These are phyloP conservation scores for Melanerpes aurifrons DNA, from an alignment of 2,113 vertebrate species.

Conservation along the genomic window DNA sequence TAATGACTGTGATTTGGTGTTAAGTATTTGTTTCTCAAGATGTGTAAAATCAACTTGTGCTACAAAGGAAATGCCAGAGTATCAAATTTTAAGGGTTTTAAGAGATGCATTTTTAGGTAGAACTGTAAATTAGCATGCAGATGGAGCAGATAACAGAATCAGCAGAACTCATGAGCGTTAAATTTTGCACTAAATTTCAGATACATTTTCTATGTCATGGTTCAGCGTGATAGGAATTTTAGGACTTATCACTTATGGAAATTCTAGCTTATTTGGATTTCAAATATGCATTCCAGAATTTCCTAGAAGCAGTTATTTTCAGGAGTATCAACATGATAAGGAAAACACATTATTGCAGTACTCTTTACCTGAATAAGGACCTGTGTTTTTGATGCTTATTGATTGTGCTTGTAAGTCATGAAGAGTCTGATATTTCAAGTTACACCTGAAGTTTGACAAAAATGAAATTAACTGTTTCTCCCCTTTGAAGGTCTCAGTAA, in stretches of 20 bases:
- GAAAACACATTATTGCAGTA: background rate
- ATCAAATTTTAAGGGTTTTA: slow-evolving; percentile 31
- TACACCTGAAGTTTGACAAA: slow-evolving; percentile 21
- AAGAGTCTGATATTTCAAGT: slow-evolving; percentile 3
- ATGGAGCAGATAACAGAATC: slow-evolving; percentile 43
- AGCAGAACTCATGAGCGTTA: slow-evolving; percentile 30
- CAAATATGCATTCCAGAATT: background rate
- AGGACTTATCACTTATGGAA: background rate
- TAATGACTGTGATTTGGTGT: background rate
- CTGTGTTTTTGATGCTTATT: background rate
- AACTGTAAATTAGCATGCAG: slow-evolving; percentile 17
- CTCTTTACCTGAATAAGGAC: background rate
- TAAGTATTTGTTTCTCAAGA: slow-evolving; percentile 21
- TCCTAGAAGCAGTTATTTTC: slow-evolving; percentile 8
- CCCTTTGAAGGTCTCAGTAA: background rate
- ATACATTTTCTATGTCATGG: slow-evolving; percentile 46
- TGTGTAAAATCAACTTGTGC: background rate
- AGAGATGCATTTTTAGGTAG: background rate
- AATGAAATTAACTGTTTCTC: background rate
- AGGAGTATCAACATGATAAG: background rate
- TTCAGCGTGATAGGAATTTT: slow-evolving; percentile 24
- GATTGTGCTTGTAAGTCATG: background rate
- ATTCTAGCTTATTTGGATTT: slow-evolving; percentile 23
- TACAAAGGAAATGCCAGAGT: background rate
- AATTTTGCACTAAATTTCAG: slow-evolving; percentile 55